A percentile compares a stretch with the other conserved stretches of the same genome.
These are phyloP conservation scores for Lycaena phlaeas DNA, from an alignment of 2,888 invertebrate species.

Conservation along the genomic window DNA sequence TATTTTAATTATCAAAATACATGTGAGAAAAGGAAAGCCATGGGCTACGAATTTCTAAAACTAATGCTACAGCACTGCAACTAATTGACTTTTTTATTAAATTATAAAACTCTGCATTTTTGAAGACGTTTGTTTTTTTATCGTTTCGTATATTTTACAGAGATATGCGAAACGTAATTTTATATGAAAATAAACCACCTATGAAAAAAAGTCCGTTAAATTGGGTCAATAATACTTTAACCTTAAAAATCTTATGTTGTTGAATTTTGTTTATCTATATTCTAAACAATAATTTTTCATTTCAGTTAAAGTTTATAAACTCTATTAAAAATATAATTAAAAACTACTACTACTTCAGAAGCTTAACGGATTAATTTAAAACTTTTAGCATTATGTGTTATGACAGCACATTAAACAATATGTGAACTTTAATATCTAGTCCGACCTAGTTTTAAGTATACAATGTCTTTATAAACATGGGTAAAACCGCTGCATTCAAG, in stretches of 20 bases:
- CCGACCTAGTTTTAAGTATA: conserved; percentile 1
- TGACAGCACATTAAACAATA: not conserved
- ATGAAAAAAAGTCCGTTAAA: not conserved
- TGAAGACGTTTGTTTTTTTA: no score
- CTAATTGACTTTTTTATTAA: no score
- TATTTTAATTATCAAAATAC: no score
- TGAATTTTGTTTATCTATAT: no score
- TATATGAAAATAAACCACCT: not conserved
- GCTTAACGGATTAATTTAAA: not conserved
- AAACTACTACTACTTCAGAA: not conserved
- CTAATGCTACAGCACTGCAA: no score
- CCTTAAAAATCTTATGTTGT: no score
- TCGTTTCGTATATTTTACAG: no score
- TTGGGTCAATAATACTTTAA: not conserved
- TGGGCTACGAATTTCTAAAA: no score
- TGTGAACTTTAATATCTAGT: conserved; percentile 6
- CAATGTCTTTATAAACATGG: not conserved
- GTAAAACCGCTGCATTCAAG: not conserved
- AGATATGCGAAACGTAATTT: no score
- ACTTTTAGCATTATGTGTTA: not conserved
- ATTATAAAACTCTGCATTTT: no score
- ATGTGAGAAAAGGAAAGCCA: no score
- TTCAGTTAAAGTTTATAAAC: not conserved
- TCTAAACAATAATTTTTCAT: no score
- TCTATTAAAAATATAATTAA: not conserved